These are phyloP conservation scores for Carassius gibelio DNA, from an alignment of 2,113 vertebrate species.

Conservation along the genomic window DNA sequence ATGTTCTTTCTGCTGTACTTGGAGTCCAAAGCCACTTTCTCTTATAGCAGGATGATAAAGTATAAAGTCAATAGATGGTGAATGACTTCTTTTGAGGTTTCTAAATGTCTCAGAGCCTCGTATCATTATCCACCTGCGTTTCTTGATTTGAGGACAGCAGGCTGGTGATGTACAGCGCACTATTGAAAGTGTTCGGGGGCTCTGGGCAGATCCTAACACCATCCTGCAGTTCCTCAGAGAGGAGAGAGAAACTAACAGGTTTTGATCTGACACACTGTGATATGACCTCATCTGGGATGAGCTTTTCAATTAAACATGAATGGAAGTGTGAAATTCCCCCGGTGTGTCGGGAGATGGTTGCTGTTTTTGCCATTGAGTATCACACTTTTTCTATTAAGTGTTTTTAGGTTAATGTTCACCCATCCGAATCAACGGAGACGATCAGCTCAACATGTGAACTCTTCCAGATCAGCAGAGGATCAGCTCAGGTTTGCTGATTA, in stretches of 20 bases:
- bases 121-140: not conserved
- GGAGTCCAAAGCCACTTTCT: not conserved
- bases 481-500: not conserved
- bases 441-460: not conserved
- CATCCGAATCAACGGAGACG: not conserved
- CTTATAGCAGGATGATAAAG: not conserved
- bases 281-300: conserved; percentile 31
- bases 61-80: not conserved
- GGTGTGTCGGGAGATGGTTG: not conserved
- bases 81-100: not conserved
- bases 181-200: conserved; percentile 12
- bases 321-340: conserved; percentile 34
- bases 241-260: conserved; percentile 15
- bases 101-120: not conserved
- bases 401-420: not conserved
- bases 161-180: not conserved
- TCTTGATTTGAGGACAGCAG: not conserved
- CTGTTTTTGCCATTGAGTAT: not conserved
- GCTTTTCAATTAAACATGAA: conserved; percentile 32
- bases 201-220: conserved; percentile 20
- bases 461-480: not conserved
- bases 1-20: not conserved
- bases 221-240: conserved; percentile 19
- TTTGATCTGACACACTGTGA: conserved; percentile 5
- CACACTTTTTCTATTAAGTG: not conserved